Conservation (phyloP, 2,113 vertebrate species). For the Caretta caretta region DNA sequence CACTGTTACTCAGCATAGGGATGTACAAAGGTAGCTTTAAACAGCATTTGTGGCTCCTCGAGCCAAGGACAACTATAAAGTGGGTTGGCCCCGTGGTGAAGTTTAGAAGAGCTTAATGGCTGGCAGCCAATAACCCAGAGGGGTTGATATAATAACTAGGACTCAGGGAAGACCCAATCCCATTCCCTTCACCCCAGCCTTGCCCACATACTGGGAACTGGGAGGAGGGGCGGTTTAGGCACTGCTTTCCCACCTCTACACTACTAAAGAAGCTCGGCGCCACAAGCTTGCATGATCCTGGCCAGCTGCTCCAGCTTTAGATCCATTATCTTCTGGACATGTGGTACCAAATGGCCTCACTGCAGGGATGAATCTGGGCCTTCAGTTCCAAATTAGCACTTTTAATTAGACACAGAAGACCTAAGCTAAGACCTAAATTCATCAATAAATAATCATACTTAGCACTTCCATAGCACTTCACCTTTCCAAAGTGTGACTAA, state of each 20-base stretch:
- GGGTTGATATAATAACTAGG: not conserved
- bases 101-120: not conserved
- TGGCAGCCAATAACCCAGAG: not conserved
- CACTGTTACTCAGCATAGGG: no score
- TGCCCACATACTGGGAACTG: not conserved
- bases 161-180: not conserved
- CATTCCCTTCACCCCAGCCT: not conserved
- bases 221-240: not conserved
- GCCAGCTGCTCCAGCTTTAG: not conserved
- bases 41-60: no score
- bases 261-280: not conserved
- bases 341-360: rapidly evolving
- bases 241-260: rapidly evolving
- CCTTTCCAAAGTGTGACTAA: no score
- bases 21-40: no score
- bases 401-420: not conserved
- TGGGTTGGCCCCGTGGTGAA: not conserved
- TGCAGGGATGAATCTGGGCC: not conserved
- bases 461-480: not conserved
- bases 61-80: no score
- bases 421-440: not conserved
- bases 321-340: not conserved
- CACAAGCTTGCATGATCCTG: not conserved
- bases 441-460: not conserved
- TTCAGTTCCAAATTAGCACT: not conserved